Conservation (phyloP, 2,888 invertebrate species). For the Tetragnatha montana region DNA sequence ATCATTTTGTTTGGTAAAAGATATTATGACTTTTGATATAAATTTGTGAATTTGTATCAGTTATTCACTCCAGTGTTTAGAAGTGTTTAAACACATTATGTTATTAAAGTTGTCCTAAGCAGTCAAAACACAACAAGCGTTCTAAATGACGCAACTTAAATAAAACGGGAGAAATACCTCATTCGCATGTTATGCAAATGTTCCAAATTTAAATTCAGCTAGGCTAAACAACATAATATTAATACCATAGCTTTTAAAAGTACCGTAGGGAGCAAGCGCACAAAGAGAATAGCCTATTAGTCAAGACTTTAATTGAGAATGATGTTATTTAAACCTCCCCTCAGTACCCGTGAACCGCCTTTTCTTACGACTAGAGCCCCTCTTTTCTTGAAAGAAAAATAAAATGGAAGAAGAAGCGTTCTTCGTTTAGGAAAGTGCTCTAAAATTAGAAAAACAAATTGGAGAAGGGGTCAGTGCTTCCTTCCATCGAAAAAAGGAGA, state of each 20-base stretch:
- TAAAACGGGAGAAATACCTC: too few relatives aligned
- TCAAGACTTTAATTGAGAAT: neutral
- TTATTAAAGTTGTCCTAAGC: too few relatives aligned
- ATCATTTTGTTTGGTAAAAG: too few relatives aligned
- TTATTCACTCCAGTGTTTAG: too few relatives aligned
- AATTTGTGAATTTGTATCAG: too few relatives aligned
- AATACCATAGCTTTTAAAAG: neutral
- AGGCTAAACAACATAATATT: too few relatives aligned
- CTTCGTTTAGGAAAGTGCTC: constrained; percentile 38
- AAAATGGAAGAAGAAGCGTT: constrained; percentile 18
- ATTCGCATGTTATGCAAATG: too few relatives aligned
- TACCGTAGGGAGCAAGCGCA: neutral
- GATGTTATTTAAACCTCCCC: neutral
- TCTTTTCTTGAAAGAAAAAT: neutral
- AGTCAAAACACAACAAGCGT: too few relatives aligned
- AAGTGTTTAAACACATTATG: too few relatives aligned
- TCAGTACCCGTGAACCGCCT: neutral
- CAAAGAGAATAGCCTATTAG: neutral
- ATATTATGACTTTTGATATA: too few relatives aligned
- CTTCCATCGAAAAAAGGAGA: neutral
- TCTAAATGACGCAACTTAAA: too few relatives aligned
- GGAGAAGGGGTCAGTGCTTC: constrained; percentile 34
- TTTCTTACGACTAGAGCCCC: neutral
- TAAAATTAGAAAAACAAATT: constrained; percentile 59
- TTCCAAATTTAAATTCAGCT: too few relatives aligned